These are phyloP conservation scores for Turdus rufiventris DNA, from an alignment of 2,113 vertebrate genomes.

Conservation along the genomic window DNA sequence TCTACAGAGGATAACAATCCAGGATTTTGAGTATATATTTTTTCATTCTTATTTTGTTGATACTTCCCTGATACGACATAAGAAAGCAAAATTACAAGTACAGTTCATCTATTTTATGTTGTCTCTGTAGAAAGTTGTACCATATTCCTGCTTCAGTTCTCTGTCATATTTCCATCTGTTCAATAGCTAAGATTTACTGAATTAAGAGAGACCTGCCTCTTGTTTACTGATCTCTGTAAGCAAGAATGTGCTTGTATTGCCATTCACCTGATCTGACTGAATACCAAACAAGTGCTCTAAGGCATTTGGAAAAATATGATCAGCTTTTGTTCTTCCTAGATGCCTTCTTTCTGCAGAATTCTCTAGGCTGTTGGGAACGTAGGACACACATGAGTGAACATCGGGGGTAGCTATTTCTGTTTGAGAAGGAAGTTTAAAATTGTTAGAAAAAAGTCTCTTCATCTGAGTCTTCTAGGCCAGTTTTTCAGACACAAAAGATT, in stretches of 20 bases:
- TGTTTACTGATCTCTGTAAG: background rate
- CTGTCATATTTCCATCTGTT: background rate
- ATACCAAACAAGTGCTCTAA: background rate
- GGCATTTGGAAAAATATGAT: background rate
- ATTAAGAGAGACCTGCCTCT: background rate
- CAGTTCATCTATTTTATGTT: background rate
- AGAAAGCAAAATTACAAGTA: background rate
- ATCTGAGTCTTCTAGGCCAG: background rate
- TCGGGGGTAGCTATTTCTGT: background rate
- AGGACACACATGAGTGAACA: background rate
- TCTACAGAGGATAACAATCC: background rate
- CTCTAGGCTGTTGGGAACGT: background rate
- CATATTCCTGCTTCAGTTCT: background rate
- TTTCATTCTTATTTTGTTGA: background rate
- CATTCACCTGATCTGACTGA: background rate
- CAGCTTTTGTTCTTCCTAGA: background rate
- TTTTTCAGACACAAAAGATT: background rate
- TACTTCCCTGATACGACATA: background rate
- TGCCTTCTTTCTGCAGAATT: background rate
- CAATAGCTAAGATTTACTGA: background rate
- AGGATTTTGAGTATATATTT: background rate
- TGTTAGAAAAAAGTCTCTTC: background rate
- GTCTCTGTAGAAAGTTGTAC: background rate
- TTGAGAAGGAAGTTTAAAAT: background rate
- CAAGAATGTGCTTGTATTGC: background rate